These are phyloP conservation scores for Thalassophryne amazonica DNA, from an alignment of 2,797 vertebrate species.

Conservation along the genomic window DNA sequence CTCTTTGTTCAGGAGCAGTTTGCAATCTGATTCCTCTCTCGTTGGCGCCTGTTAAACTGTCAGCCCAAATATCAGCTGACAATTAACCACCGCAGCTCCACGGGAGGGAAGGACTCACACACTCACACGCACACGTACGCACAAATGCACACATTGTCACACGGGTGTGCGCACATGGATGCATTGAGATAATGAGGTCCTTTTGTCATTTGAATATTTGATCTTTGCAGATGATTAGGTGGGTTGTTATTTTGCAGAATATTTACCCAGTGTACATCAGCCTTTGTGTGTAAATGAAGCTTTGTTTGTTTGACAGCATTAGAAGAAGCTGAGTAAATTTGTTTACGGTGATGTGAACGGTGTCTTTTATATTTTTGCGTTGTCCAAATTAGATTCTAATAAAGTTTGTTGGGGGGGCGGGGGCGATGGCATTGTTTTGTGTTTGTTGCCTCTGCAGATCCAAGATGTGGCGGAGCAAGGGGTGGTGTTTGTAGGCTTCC, in stretches of 20 bases:
- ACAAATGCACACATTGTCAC: background rate
- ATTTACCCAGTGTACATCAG: constrained; percentile 36
- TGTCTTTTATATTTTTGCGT: constrained; percentile 15
- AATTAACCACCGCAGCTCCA: constrained; percentile 61
- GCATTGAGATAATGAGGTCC: constrained; percentile 72
- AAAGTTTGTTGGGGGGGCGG: constrained; percentile 2
- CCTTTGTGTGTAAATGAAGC: constrained; percentile 65
- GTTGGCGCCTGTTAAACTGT: constrained; percentile 62
- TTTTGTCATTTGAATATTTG: constrained; percentile 81
- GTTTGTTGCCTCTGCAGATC: constrained; percentile 73
- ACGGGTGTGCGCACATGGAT: constrained; percentile 22
- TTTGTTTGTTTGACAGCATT: constrained; percentile 39
- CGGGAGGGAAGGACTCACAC: constrained; percentile 20
- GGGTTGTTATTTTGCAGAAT: constrained; percentile 60
- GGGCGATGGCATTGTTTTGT: constrained; percentile 7
- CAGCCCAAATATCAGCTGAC: constrained; percentile 72
- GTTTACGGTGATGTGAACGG: constrained; percentile 26
- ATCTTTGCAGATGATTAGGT: constrained; percentile 73
- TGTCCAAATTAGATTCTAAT: constrained; percentile 8
- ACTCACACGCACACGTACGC: background rate
- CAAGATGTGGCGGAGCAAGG: constrained; percentile 91
- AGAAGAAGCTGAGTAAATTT: constrained; percentile 25
- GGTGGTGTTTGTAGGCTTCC: constrained; percentile 88
- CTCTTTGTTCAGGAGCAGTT: constrained; percentile 58
- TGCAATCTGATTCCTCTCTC: constrained; percentile 60